Evolutionary conservation across 1,140 invertebrate genomes (phyloP).

Genomic region (Asobara japonica): DNA sequence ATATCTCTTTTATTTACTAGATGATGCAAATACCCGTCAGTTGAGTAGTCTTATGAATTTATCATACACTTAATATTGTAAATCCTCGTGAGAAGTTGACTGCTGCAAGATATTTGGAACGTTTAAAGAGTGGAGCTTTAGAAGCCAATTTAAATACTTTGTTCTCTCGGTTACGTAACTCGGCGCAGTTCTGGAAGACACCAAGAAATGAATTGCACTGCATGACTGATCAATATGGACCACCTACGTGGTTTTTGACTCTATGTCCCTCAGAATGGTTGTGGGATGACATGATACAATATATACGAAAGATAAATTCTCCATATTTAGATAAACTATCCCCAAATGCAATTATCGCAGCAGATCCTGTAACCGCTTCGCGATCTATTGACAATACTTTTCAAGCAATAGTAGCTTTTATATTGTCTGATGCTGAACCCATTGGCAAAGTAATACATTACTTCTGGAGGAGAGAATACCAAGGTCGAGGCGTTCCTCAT

Average conservation of each 20-base stretch:
- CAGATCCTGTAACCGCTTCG: conserved; percentile 48
- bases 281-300: conserved; percentile 49
- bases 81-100: conserved; percentile 41
- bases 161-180: conserved; percentile 43
- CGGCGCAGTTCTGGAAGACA: conserved; percentile 44
- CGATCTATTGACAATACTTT: conserved; percentile 53
- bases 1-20: conserved; percentile 26
- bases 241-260: conserved; percentile 56
- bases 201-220: conserved; percentile 43
- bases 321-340: conserved; percentile 23
- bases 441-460: conserved; percentile 43
- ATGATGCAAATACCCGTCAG: conserved; percentile 35
- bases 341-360: conserved; percentile 38
- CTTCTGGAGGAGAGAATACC: conserved; percentile 45
- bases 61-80: conserved; percentile 47
- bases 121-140: conserved; percentile 40
- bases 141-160: conserved; percentile 39
- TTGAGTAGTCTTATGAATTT: conserved; percentile 47
- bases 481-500: conserved; percentile 42
- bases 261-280: conserved; percentile 55
- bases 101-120: conserved; percentile 41
- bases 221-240: conserved; percentile 51
- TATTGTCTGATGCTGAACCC: conserved; percentile 42
- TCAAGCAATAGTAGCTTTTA: conserved; percentile 52
- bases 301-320: conserved; percentile 45